These are phyloP conservation scores for Peromyscus aztecus DNA, from an alignment of 2,797 vertebrate genomes.

Conservation along the genomic window DNA sequence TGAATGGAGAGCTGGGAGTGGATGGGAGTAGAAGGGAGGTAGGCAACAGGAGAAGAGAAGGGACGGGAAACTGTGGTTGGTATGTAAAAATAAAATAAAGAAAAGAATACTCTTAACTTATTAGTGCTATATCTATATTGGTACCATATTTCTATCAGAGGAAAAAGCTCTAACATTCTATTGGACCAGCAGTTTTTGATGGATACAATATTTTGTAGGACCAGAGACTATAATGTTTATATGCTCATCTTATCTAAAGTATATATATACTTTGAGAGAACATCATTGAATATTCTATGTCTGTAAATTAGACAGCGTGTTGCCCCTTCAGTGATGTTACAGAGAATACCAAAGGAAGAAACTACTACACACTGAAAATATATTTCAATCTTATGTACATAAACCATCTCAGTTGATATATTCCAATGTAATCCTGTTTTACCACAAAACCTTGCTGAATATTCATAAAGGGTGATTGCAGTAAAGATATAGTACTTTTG, in stretches of 20 bases:
- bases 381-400: neutral
- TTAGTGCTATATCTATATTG: neutral
- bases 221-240: neutral
- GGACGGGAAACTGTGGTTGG: no score
- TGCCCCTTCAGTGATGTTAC: fast-evolving
- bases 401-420: neutral
- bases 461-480: neutral
- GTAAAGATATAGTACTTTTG: neutral
- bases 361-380: neutral
- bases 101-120: neutral
- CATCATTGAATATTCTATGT: neutral
- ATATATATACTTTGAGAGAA: neutral
- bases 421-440: neutral
- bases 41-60: no score
- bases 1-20: no score
- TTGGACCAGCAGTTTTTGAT: neutral
- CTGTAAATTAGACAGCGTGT: neutral
- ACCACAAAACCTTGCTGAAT: neutral
- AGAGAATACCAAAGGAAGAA: neutral
- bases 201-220: neutral
- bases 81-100: no score
- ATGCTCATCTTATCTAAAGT: neutral
- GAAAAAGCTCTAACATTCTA: neutral
- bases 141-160: neutral
- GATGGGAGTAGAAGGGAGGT: no score